Evolutionary conservation across 1,140 invertebrate species (phyloP).

Genomic region (Drosophila melanica): DNA sequence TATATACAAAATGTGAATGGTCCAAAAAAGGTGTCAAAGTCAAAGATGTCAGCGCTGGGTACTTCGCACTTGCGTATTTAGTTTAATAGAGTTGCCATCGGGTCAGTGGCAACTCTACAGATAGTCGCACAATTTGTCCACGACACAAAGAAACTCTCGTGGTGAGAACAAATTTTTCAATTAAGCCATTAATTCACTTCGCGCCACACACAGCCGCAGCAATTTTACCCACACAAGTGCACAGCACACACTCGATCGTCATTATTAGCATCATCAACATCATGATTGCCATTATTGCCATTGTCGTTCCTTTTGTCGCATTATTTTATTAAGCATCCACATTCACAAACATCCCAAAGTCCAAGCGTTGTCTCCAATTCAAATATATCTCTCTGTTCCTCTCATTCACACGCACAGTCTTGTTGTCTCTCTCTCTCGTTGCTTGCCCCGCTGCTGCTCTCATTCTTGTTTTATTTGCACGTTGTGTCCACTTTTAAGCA

Average conservation of each 20-base stretch:
- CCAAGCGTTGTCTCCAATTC: constrained; percentile 45
- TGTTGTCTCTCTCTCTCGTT: constrained; percentile 2
- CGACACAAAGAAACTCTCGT: constrained; percentile 58
- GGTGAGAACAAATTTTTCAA: constrained; percentile 83
- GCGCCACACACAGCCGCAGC: constrained; percentile 68
- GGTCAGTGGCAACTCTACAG: constrained; percentile 13
- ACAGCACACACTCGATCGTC: constrained; percentile 40
- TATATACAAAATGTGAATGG: constrained; percentile 3
- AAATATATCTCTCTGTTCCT: constrained; percentile 20
- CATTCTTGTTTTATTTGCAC: constrained; percentile 55
- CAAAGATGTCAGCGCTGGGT: constrained; percentile 7
- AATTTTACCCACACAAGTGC: constrained; percentile 42
- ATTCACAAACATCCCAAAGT: constrained; percentile 39
- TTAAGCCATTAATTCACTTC: constrained; percentile 83
- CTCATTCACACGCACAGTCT: constrained; percentile 6
- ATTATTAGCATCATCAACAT: constrained; percentile 55
- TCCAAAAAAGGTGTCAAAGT: constrained; percentile 22
- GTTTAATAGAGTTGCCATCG: constrained; percentile 7
- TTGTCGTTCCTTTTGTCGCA: constrained; percentile 73
- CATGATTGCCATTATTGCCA: constrained; percentile 27
- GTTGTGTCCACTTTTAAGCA: constrained; percentile 78
- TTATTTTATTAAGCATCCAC: constrained; percentile 78
- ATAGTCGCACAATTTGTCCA: constrained; percentile 64
- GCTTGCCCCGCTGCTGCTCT: constrained; percentile 2
- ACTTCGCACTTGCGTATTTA: background rate